Evolutionary conservation across 1,140 invertebrate genomes (phyloP).

Genomic region (Metopolophium dirhodum): DNA sequence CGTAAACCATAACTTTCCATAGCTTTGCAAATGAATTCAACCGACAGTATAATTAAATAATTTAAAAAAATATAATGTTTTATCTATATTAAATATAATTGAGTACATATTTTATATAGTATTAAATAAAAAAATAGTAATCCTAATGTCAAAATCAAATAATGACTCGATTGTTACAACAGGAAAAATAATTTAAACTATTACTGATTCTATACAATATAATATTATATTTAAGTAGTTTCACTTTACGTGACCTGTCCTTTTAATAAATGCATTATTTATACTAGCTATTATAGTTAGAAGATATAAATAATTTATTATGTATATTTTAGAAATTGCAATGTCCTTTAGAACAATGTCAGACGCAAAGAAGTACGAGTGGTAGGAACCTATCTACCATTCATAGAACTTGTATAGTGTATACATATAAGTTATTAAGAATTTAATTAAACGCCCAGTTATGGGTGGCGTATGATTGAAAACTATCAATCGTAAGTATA

Average conservation of each 20-base stretch:
- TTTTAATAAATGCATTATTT: not conserved
- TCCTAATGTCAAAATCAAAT: not conserved
- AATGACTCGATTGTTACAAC: not conserved
- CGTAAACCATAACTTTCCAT: constrained; percentile 8
- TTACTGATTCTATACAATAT: not conserved
- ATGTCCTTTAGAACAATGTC: not conserved
- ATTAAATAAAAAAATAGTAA: not conserved
- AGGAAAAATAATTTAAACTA: not conserved
- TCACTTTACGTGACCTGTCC: not conserved
- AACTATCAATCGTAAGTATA: not conserved
- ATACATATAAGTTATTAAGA: not conserved
- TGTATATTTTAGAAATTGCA: not conserved
- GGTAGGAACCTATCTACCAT: not conserved
- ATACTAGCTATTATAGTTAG: not conserved
- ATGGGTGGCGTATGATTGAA: not conserved
- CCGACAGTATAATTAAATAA: not conserved
- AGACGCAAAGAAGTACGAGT: not conserved
- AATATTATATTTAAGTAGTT: not conserved
- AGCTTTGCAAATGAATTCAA: not conserved
- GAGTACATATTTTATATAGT: not conserved
- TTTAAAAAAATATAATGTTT: not conserved
- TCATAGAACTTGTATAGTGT: not conserved
- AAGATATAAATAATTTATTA: constrained; percentile 8
- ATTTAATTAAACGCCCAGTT: not conserved
- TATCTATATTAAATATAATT: not conserved